phyloP scores from a whole-genome alignment of 2,888 invertebrate species.

The Amaurobius ferox region DNA sequence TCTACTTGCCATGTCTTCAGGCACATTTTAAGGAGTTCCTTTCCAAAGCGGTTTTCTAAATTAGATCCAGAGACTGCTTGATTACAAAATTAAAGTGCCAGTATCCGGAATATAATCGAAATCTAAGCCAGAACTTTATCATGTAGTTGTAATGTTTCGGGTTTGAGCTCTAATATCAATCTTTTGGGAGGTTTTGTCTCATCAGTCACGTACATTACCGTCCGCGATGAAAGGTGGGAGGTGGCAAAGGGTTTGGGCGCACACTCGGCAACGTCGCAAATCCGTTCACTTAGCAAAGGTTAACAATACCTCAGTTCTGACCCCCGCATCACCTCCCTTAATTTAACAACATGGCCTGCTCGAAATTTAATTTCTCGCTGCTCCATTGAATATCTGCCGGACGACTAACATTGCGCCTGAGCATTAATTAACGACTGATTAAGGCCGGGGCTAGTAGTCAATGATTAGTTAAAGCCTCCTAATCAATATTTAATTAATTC shows the following conservation, averaged over 20 bases:
- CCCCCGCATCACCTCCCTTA: constrained; percentile 69
- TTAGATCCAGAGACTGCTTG: too few species aligned
- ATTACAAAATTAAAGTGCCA: too few species aligned
- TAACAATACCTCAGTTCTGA: constrained; percentile 50
- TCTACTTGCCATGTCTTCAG: too few species aligned
- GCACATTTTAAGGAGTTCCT: too few species aligned
- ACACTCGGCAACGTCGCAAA: constrained; percentile 7
- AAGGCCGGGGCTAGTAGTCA: constrained; percentile 71
- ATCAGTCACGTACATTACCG: too few species aligned
- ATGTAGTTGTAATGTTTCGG: too few species aligned
- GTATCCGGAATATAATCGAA: too few species aligned
- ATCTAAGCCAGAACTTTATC: too few species aligned
- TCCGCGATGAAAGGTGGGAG: too few species aligned
- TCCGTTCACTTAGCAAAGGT: constrained; percentile 31
- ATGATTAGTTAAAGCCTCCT: constrained; percentile 72
- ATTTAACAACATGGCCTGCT: constrained; percentile 65
- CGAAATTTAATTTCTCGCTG: constrained; percentile 70
- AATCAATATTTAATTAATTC: constrained; percentile 73
- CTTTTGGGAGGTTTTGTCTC: too few species aligned
- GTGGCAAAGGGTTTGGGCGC: neutral
- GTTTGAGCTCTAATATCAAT: too few species aligned
- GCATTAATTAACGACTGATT: constrained; percentile 73
- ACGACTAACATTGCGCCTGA: constrained; percentile 60
- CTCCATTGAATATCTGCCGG: constrained; percentile 65
- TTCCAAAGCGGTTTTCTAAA: too few species aligned